Conservation (phyloP, 2,113 vertebrate genomes). For the Cochlearius cochlearius region DNA sequence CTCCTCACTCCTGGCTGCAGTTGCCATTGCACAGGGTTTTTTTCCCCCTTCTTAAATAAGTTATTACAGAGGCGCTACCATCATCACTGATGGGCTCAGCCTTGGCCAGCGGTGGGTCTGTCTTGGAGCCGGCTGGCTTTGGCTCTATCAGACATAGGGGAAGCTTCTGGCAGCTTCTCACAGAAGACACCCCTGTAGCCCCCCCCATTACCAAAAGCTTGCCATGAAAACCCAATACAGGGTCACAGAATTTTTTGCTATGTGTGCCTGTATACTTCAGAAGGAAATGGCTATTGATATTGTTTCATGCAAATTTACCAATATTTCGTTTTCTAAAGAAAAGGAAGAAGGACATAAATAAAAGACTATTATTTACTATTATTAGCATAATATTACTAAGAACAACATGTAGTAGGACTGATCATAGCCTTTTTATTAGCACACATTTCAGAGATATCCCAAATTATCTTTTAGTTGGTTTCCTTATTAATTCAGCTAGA, state of each 20-base stretch:
- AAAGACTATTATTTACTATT: conserved; percentile 24
- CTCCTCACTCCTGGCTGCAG: neutral
- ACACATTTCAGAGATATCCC: conserved; percentile 29
- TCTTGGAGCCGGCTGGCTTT: neutral
- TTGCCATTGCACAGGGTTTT: no score
- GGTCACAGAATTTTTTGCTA: neutral
- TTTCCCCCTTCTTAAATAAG: accelerated
- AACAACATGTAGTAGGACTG: neutral
- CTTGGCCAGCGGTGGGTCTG: neutral
- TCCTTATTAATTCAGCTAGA: conserved; percentile 65
- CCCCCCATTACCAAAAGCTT: neutral
- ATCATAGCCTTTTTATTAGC: conserved; percentile 52
- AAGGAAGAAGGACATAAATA: conserved; percentile 14
- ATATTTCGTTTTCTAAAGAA: neutral
- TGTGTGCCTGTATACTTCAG: neutral
- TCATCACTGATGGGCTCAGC: accelerated
- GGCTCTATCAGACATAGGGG: accelerated
- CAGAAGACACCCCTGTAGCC: neutral
- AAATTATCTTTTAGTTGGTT: conserved; percentile 59
- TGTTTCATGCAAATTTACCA: neutral
- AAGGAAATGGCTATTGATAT: neutral
- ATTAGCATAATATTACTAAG: conserved; percentile 42
- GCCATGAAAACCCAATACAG: neutral
- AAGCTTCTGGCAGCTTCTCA: neutral
- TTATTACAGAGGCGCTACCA: accelerated